These are phyloP conservation scores for Ceratina australensis DNA, from an alignment of 1,140 invertebrate genomes.

Conservation along the genomic window DNA sequence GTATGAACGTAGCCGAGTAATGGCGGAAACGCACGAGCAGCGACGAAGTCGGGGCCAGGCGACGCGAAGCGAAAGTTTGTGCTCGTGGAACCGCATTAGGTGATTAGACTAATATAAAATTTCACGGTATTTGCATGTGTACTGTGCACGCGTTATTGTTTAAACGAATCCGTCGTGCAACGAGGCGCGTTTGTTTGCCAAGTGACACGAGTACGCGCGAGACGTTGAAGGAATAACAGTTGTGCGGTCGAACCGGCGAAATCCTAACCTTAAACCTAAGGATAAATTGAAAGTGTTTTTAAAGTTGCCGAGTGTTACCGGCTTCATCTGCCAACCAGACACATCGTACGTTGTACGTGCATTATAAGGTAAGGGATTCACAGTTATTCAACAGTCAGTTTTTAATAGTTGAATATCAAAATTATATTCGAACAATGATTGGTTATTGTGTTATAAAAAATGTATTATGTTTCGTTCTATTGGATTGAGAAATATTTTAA, in stretches of 20 bases:
- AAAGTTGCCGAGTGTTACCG: conserved; percentile 1
- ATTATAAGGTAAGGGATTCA: too few species aligned
- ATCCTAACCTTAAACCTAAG: conserved; percentile 55
- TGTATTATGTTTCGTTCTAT: too few species aligned
- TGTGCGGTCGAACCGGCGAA: conserved; percentile 45
- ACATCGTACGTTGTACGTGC: too few species aligned
- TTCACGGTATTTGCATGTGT: conserved; percentile 1
- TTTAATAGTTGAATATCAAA: too few species aligned
- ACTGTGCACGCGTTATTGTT: neutral
- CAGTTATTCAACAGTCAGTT: too few species aligned
- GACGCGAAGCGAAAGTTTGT: conserved; percentile 21
- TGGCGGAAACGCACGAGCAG: conserved; percentile 24
- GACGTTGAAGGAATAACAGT: neutral
- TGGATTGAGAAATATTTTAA: too few species aligned
- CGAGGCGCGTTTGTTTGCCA: neutral
- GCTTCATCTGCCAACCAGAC: conserved; percentile 21
- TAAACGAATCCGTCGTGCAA: neutral
- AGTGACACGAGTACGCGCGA: neutral
- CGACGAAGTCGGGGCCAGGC: too few species aligned
- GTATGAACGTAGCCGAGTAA: conserved; percentile 26
- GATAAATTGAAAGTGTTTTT: neutral
- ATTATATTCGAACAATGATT: too few species aligned
- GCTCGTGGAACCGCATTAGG: too few species aligned
- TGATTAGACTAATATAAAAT: neutral
- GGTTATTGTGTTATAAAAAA: too few species aligned